Base-by-base conservation (phyloP, 2,113 vertebrate species). In the Morone saxatilis region DNA sequence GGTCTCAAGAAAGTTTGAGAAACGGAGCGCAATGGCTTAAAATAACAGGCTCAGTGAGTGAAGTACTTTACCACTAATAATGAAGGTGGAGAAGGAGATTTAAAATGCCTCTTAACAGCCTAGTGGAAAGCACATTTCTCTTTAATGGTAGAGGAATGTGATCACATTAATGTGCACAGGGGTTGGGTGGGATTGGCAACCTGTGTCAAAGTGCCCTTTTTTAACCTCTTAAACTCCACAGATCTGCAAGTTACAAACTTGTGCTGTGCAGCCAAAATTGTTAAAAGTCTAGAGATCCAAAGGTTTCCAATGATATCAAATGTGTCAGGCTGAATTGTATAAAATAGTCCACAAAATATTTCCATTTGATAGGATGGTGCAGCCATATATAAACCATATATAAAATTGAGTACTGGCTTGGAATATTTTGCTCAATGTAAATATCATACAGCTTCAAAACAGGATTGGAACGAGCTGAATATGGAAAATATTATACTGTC, bases 1-100 rank as follows among this genome's bases (percentile, higher is more conserved):
- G 40, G 14, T 40, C 66, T 25, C 22, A 47, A 20, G 45, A 19
- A 62, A 62, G 47, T 86, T 70, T 68, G 48, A 16, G 11, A 71
- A 76, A 66, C 50, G 40, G 48, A 74, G 20, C 16, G 7, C 1
- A 36, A 31, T 10, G 25, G 53, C 8, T 71, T 51, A 14, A 54
- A 47, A 40, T 71, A 60, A 4, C 17, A 45, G 1, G 4, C 6
- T 66, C n/a, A 43, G 9, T 41, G 16, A 36, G 43, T 31, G 41
- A 43, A 25, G 14, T 25, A 40, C 19, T 31, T 31, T n/a, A 13
- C 10, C n/a, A 13, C 59, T 41, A 41, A 48, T 71, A n/a, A 57
- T 67, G 54, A 47, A 6, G 5, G 8, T 7, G 4, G 14, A 19
- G 16, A 43, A 17, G 19, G 11, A 12, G 12, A 57, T 25, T 20